Percentiles rank a stretch among this genome's conserved stretches.
Evolutionary conservation across 2,888 invertebrate species (phyloP).

Genomic region (Eupithecia tripunctaria): DNA sequence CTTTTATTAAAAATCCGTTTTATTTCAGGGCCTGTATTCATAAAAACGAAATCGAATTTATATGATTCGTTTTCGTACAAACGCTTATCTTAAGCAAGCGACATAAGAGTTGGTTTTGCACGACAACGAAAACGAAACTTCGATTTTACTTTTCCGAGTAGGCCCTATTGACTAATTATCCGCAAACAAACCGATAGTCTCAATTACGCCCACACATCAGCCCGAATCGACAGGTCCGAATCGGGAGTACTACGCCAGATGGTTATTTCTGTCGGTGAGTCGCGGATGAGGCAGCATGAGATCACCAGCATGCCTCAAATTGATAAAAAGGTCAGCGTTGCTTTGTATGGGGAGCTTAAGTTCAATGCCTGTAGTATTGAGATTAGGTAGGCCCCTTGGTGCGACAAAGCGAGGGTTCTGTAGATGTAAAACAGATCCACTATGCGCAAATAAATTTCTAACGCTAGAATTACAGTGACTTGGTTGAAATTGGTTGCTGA

Average conservation of each 20-base stretch:
- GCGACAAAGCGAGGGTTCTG: background rate
- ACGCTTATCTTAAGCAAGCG: too few relatives aligned
- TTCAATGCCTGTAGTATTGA: slow-evolving; percentile 18
- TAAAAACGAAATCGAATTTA: too few relatives aligned
- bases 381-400: background rate
- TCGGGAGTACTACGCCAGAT: slow-evolving; percentile 63
- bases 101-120: too few relatives aligned
- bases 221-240: slow-evolving; percentile 58
- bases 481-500: too few relatives aligned
- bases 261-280: slow-evolving; percentile 78
- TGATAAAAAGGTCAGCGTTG: slow-evolving; percentile 37
- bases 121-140: too few relatives aligned
- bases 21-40: too few relatives aligned
- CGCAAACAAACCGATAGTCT: slow-evolving; percentile 52
- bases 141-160: too few relatives aligned
- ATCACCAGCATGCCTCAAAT: slow-evolving; percentile 61
- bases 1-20: background rate
- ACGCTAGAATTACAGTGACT: too few relatives aligned
- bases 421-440: too few relatives aligned
- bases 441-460: too few relatives aligned
- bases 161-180: slow-evolving; percentile 26
- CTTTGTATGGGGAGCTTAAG: slow-evolving; percentile 28
- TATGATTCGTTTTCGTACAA: too few relatives aligned
- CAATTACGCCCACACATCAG: slow-evolving; percentile 50
- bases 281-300: slow-evolving; percentile 70